Evolutionary conservation across 1,140 invertebrate genomes (phyloP).

Genomic region (Sminthurinus signatus): DNA sequence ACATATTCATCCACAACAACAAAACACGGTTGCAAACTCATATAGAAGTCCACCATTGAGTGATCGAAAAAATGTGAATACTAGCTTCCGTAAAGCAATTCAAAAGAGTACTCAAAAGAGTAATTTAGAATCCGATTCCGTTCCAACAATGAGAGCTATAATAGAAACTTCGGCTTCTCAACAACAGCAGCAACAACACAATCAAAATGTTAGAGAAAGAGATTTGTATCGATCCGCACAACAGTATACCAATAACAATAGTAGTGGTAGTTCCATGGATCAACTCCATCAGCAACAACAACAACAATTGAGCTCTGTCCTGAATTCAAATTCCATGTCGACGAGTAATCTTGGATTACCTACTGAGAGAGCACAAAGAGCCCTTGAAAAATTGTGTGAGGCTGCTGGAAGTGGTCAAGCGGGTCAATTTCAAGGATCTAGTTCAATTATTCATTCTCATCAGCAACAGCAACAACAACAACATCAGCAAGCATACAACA

Average conservation of each 20-base stretch:
- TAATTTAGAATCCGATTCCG: constrained; percentile 40
- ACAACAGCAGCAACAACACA: neutral
- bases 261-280: neutral
- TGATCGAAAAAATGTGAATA: constrained; percentile 42
- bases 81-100: constrained; percentile 43
- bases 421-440: constrained; percentile 23
- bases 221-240: constrained; percentile 27
- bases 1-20: neutral
- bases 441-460: constrained; percentile 24
- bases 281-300: constrained; percentile 17
- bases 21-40: constrained; percentile 16
- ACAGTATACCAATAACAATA: constrained; percentile 22
- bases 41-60: constrained; percentile 27
- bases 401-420: neutral
- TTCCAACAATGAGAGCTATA: constrained; percentile 30
- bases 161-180: constrained; percentile 14
- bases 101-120: constrained; percentile 42
- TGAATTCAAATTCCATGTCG: no score
- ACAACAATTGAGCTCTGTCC: neutral
- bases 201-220: constrained; percentile 16
- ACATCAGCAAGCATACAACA: neutral
- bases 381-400: constrained; percentile 31
- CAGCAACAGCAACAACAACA: constrained; percentile 17
- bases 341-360: constrained; percentile 11
- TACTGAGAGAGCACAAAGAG: constrained; percentile 32